Evolutionary conservation across 1,140 invertebrate species (phyloP), one percentile per base, ranked within the genome.

Genomic region (Nasonia vitripennis): DNA sequence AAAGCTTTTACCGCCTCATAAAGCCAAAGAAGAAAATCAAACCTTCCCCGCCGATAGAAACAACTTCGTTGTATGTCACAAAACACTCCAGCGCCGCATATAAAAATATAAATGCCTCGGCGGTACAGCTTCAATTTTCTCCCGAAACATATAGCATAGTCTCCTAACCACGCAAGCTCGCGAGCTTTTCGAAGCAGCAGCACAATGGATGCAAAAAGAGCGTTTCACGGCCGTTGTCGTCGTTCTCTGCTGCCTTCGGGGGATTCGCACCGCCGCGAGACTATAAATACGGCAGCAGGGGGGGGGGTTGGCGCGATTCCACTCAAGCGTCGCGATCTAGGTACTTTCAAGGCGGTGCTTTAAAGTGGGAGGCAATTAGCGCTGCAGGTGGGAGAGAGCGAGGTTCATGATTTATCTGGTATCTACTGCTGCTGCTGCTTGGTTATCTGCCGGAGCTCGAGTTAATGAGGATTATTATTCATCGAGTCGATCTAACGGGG

Each of bases 391-490:
- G 3, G n/a, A 2, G 37, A 37, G 73, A 20, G 73, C 2, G n/a
- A 37, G 11, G 2, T 6, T 12, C 74, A 48, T 77, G 74, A 77
- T 77, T 77, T 77, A 77, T 77, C 37, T 45, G 23, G 41, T 23
- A 48, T 77, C 41, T 31, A 27, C 71, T 31, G 34, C 2, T 68
- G 62, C 17, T 6, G 67, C 48, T 51, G 10, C 48, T 17, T 12
- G 48, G 12, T 31, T 31, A 31, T 74, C 14, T 74, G 71, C 7
- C 0, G 37, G 17, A 11, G 37, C 27, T 75, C 37, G 37, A 75
- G 17, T 75, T 41, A 75, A 75, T 45, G 73, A 75, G 73, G 14
- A 78, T 51, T 78, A 78, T 78, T 78, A n/a, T 51, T 48, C 27
- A 78, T 5, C 20, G 23, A 20, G 55, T n/a, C 17, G 20, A 62